These are phyloP conservation scores for Thermophis baileyi DNA, from an alignment of 2,113 vertebrate species.

Conservation along the genomic window DNA sequence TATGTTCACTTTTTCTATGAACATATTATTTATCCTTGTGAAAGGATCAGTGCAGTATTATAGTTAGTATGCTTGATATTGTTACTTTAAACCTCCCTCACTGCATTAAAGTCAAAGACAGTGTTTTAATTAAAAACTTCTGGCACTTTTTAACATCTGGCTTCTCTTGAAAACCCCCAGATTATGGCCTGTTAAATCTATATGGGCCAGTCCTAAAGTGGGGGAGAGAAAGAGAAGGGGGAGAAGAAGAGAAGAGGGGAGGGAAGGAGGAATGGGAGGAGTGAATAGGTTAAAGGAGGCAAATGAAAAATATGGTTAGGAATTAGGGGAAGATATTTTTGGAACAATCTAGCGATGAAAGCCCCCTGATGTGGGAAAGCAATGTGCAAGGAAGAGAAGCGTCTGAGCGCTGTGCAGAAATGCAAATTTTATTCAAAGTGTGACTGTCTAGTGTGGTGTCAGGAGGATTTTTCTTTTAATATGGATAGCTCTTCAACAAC, in stretches of 20 bases:
- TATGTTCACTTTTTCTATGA: not conserved
- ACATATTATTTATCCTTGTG: not conserved
- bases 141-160: conserved; percentile 11
- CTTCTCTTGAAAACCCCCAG: not conserved
- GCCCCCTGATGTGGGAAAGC: not conserved
- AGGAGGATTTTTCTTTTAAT: not conserved
- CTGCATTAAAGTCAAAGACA: conserved; percentile 10
- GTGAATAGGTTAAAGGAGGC: conserved; percentile 17
- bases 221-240: conserved; percentile 16
- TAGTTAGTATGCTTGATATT: not conserved
- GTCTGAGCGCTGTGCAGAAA: not conserved
- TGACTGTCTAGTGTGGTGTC: not conserved
- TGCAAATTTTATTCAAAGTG: not conserved
- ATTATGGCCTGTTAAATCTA: conserved; percentile 32
- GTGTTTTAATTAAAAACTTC: conserved; percentile 31
- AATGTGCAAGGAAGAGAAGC: not conserved
- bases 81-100: not conserved
- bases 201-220: conserved; percentile 44
- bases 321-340: conserved; percentile 9
- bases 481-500: conserved; percentile 14
- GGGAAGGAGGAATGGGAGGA: conserved; percentile 29
- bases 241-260: not conserved
- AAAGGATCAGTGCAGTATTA: not conserved
- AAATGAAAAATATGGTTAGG: not conserved
- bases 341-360: not conserved